phyloP scores from a whole-genome alignment of 2,888 invertebrate species.

The Notodonta ziczac region DNA sequence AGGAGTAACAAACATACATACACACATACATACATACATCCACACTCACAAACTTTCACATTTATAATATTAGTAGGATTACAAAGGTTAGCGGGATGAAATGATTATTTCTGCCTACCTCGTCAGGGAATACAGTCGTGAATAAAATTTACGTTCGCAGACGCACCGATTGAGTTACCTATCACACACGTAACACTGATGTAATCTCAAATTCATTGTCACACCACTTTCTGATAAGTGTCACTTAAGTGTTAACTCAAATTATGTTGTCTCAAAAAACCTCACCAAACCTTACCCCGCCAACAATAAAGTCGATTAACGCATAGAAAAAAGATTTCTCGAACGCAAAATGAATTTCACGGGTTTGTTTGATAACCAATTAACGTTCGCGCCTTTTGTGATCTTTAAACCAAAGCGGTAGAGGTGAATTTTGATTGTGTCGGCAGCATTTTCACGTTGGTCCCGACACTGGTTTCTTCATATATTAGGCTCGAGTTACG shows the following conservation, averaged over 20 bases:
- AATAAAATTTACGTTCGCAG: too few species aligned
- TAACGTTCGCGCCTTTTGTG: not conserved
- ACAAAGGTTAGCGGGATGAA: too few species aligned
- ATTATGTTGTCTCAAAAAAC: not conserved
- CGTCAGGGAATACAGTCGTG: too few species aligned
- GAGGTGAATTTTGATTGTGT: not conserved
- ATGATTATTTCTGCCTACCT: too few species aligned
- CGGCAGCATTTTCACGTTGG: not conserved
- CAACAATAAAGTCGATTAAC: constrained; percentile 6
- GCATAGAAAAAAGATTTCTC: not conserved
- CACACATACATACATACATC: too few species aligned
- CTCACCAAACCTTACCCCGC: not conserved
- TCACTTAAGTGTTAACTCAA: not conserved
- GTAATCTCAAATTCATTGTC: constrained; percentile 15
- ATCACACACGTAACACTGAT: not conserved
- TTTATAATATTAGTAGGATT: too few species aligned
- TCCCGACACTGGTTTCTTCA: not conserved
- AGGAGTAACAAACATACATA: too few species aligned
- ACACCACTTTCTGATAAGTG: constrained; percentile 12
- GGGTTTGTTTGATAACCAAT: not conserved
- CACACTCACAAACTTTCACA: too few species aligned
- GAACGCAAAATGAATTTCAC: constrained; percentile 12
- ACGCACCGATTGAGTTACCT: not conserved
- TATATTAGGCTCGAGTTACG: constrained; percentile 10
- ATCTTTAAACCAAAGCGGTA: not conserved